Percentiles rank a stretch among this genome's conserved stretches.
Evolutionary conservation across 2,113 vertebrate species (phyloP).

Genomic region (Suncus etruscus): DNA sequence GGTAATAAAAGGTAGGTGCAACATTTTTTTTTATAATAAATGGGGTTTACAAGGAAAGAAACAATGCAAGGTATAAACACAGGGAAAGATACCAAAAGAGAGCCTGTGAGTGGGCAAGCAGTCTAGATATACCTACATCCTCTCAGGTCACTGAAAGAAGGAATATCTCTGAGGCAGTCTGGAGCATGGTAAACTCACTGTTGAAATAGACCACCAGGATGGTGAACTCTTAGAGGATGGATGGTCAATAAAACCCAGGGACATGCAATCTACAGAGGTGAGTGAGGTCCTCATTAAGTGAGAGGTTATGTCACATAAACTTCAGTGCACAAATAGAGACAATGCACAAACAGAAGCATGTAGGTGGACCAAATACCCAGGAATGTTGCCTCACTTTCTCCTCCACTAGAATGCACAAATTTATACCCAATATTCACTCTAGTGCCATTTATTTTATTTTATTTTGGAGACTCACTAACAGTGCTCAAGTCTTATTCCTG

Average conservation of each 20-base stretch:
- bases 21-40: too few species aligned
- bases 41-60: neutral
- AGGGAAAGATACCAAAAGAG: neutral
- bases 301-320: neutral
- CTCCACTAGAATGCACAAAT: neutral
- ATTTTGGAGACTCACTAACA: too few species aligned
- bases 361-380: neutral
- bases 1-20: too few species aligned
- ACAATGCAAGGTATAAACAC: neutral
- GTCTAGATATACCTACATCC: too few species aligned
- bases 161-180: neutral
- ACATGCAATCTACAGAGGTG: neutral
- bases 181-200: neutral
- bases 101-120: too few species aligned
- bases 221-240: neutral
- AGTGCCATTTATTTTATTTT: too few species aligned
- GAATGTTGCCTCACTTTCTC: neutral
- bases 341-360: neutral
- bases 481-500: too few species aligned
- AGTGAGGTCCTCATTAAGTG: neutral
- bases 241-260: neutral
- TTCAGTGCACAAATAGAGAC: neutral
- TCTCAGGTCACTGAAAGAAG: neutral
- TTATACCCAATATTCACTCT: neutral
- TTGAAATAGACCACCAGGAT: neutral